Conservation (phyloP, 1,140 invertebrate genomes). For the Planococcus citri region DNA sequence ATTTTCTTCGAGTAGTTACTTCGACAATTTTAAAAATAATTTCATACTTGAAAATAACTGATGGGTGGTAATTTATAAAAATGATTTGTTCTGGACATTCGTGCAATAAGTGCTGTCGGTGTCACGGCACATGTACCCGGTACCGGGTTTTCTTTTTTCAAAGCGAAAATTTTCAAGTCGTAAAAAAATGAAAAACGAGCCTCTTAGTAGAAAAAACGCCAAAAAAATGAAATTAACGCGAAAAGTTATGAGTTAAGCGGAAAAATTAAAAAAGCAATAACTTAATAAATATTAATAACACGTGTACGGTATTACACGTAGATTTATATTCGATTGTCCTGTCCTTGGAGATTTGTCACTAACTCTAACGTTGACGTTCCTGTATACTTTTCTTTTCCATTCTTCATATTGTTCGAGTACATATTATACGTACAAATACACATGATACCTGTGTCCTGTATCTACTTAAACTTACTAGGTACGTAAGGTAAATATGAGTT, state of each 20-base stretch:
- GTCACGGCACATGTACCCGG: background rate
- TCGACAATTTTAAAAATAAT: no score
- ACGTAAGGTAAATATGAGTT: no score
- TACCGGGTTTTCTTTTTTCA: no score
- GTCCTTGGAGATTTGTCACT: background rate
- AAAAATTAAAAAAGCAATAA: background rate
- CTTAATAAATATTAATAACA: no score
- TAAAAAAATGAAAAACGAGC: background rate
- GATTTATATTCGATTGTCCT: background rate
- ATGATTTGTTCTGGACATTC: background rate
- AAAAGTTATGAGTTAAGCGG: background rate
- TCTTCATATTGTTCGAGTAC: background rate
- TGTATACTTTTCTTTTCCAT: background rate
- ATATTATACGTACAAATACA: no score
- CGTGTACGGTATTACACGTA: no score
- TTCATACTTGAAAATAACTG: no score
- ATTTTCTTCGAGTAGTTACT: no score
- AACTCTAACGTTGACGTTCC: background rate
- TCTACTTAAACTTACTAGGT: no score
- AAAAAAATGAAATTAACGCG: background rate
- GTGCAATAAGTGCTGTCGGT: no score
- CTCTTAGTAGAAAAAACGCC: background rate
- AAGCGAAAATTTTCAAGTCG: background rate
- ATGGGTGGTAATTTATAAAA: background rate
- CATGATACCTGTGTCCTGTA: no score